Percentiles rank a stretch among this genome's conserved stretches.
phyloP scores from a whole-genome alignment of 1,140 invertebrate genomes.

The Acromyrmex charruanus region DNA sequence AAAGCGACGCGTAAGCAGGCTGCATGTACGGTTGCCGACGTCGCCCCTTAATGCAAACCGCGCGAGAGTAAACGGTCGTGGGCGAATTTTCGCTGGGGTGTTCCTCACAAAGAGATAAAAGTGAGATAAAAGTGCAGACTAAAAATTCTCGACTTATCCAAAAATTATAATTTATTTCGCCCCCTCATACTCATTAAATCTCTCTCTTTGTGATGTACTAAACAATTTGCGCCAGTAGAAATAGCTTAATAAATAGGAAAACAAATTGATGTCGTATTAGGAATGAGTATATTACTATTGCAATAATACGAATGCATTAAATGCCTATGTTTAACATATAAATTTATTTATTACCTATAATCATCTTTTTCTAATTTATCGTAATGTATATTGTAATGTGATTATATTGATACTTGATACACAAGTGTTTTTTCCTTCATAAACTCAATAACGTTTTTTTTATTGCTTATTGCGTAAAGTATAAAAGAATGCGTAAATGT shows the following conservation, averaged over 20 bases:
- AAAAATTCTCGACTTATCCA: not conserved
- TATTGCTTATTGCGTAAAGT: not conserved
- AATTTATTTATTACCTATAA: not conserved
- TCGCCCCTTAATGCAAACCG: slow-evolving; percentile 44
- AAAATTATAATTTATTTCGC: slow-evolving; percentile 31
- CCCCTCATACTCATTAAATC: not conserved
- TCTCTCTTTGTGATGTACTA: not conserved
- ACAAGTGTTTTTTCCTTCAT: not conserved
- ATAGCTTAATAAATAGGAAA: slow-evolving; percentile 31
- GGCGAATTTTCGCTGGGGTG: slow-evolving; percentile 21
- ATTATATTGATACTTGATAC: not conserved
- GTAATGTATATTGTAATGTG: too few relatives aligned
- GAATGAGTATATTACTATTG: not conserved
- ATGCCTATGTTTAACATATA: not conserved
- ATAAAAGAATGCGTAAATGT: not conserved
- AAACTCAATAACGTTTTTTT: slow-evolving; percentile 14
- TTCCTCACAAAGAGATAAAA: not conserved
- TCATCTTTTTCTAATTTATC: too few relatives aligned
- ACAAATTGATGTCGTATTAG: not conserved
- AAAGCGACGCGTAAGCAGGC: slow-evolving; percentile 42
- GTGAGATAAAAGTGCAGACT: slow-evolving; percentile 1
- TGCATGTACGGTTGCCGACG: slow-evolving; percentile 32
- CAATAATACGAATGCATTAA: not conserved
- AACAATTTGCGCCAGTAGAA: slow-evolving; percentile 22
- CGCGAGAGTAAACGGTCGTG: not conserved